Percentiles rank a stretch among this genome's conserved stretches.
phyloP scores from a whole-genome alignment of 1,140 invertebrate genomes.

The Globodera rostochiensis region DNA sequence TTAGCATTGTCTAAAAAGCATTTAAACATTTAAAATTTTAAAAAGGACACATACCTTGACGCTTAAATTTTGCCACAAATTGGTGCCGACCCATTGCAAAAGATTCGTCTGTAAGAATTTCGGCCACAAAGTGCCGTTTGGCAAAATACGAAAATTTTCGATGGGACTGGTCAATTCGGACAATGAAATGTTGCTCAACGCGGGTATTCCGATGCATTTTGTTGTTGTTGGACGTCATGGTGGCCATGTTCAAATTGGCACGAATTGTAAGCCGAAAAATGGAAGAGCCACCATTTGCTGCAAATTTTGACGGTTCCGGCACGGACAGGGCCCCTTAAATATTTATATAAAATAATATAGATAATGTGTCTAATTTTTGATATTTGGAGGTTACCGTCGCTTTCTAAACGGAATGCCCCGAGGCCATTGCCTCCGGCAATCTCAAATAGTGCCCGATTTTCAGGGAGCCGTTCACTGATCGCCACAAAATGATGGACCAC shows the following conservation, averaged over 20 bases:
- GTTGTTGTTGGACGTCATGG: neutral
- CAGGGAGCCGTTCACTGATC: neutral
- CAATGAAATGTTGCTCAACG: conserved; percentile 41
- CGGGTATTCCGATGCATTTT: neutral
- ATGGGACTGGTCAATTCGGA: conserved; percentile 27
- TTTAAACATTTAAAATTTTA: conserved; percentile 24
- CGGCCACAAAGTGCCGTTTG: conserved; percentile 31
- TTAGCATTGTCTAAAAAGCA: conserved; percentile 28
- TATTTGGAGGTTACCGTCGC: neutral
- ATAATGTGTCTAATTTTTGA: too few species aligned
- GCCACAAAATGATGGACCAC: conserved; percentile 10
- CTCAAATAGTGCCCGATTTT: neutral
- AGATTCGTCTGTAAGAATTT: conserved; percentile 25
- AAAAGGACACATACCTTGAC: conserved; percentile 24
- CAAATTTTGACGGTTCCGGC: neutral
- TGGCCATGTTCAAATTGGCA: neutral
- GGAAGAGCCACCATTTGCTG: neutral
- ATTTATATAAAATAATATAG: neutral
- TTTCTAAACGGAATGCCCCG: neutral
- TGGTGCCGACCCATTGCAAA: neutral
- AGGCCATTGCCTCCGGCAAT: neutral
- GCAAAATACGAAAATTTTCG: conserved; percentile 41
- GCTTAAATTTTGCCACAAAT: conserved; percentile 44
- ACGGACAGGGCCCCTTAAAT: conserved; percentile 1
- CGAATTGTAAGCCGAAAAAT: neutral